phyloP scores from a whole-genome alignment of 2,797 vertebrate genomes.

The Brachyalestes nurse region DNA sequence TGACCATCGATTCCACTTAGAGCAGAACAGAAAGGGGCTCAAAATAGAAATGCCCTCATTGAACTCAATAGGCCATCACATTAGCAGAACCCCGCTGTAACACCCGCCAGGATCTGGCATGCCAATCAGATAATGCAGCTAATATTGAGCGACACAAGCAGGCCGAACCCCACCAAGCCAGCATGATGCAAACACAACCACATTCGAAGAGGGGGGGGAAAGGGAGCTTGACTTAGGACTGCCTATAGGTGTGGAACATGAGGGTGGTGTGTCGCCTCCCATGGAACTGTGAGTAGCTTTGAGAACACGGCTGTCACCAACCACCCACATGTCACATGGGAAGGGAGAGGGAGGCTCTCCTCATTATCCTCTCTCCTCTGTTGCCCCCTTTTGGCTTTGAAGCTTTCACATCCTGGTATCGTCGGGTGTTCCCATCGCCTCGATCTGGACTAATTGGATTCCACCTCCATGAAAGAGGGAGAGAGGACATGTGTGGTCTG shows the following conservation, averaged over 20 bases:
- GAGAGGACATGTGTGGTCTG: slow-evolving; percentile 24
- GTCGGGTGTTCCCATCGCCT: slow-evolving; percentile 41
- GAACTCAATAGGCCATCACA: slow-evolving; percentile 36
- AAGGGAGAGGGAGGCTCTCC: slow-evolving; percentile 7
- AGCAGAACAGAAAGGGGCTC: slow-evolving; percentile 32
- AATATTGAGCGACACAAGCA: slow-evolving; percentile 8
- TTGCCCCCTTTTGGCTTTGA: slow-evolving; percentile 46
- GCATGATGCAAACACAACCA: background rate
- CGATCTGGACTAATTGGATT: slow-evolving; percentile 59
- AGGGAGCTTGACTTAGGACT: background rate
- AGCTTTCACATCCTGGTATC: slow-evolving; percentile 31
- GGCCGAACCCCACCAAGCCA: background rate
- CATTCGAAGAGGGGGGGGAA: background rate
- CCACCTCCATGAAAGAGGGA: slow-evolving; percentile 36
- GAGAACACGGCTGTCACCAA: slow-evolving; percentile 28
- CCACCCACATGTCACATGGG: slow-evolving; percentile 33
- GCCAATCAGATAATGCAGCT: slow-evolving; percentile 12
- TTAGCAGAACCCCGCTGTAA: slow-evolving; percentile 3
- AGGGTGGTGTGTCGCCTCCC: slow-evolving; percentile 2
- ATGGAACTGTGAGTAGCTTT: slow-evolving; percentile 2
- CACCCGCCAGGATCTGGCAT: background rate
- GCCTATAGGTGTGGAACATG: background rate
- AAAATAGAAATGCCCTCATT: slow-evolving; percentile 14
- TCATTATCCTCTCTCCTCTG: slow-evolving; percentile 33
- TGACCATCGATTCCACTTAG: slow-evolving; percentile 35